These are phyloP conservation scores for Mus caroli DNA, from an alignment of 2,797 vertebrate genomes.

Conservation along the genomic window DNA sequence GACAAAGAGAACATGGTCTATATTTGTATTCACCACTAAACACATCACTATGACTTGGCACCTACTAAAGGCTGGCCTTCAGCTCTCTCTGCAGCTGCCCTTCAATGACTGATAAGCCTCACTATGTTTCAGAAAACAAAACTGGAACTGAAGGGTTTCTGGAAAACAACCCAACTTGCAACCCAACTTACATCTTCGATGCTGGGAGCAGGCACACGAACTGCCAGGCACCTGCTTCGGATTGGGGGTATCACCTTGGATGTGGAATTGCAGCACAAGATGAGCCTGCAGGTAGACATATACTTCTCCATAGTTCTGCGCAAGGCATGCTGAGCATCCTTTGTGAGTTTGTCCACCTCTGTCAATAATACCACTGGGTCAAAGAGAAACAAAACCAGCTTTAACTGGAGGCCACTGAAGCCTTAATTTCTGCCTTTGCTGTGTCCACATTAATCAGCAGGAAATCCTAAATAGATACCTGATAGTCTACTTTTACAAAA, in stretches of 20 bases:
- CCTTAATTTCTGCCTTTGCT: neutral
- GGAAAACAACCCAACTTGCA: constrained; percentile 78
- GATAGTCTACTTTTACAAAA: neutral
- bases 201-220: constrained; percentile 96
- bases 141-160: neutral
- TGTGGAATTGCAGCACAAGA: constrained; percentile 97
- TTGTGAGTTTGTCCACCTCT: constrained; percentile 97
- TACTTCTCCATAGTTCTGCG: constrained; percentile 99
- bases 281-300: constrained; percentile 96
- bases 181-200: constrained; percentile 92
- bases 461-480: constrained; percentile 46
- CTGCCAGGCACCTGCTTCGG: constrained; percentile 95
- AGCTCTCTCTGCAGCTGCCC: neutral
- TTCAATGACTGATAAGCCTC: neutral
- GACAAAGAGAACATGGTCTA: neutral
- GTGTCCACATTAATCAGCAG: neutral
- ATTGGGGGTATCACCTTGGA: constrained; percentile 98
- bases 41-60: neutral
- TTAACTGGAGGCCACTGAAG: neutral
- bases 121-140: neutral
- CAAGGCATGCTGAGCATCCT: constrained; percentile 98
- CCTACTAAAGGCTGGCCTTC: neutral
- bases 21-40: neutral
- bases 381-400: constrained; percentile 60
- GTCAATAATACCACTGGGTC: constrained; percentile 96